Conservation (phyloP, 2,888 invertebrate genomes). For the Pemphredon lugubris region DNA sequence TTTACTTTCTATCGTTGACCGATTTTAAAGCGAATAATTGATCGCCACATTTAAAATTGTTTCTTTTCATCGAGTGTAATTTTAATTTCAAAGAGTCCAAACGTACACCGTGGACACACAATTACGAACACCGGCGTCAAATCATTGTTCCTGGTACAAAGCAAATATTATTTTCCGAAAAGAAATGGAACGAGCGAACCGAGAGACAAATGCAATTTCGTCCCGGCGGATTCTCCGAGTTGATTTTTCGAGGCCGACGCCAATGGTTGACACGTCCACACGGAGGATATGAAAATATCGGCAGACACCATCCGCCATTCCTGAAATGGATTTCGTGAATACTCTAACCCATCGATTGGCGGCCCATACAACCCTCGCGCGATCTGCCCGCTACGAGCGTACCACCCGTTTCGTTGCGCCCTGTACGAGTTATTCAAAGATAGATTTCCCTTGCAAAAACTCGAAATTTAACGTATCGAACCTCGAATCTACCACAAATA, state of each 20-base stretch:
- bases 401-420: slow-evolving; percentile 4
- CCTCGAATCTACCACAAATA: no score
- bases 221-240: background rate
- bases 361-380: slow-evolving; percentile 24
- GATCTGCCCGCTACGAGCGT: slow-evolving; percentile 16
- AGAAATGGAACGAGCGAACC: no score
- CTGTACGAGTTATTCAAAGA: slow-evolving; percentile 1
- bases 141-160: no score
- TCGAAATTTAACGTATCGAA: background rate
- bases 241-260: slow-evolving; percentile 17
- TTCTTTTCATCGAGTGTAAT: no score
- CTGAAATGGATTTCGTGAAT: slow-evolving; percentile 48
- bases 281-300: slow-evolving; percentile 51
- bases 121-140: no score
- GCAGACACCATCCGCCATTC: slow-evolving; percentile 47
- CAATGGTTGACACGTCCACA: slow-evolving; percentile 39
- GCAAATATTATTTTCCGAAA: no score
- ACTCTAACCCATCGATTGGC: slow-evolving; percentile 42
- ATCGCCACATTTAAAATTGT: no score
- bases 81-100: no score
- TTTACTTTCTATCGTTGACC: no score
- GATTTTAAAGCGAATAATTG: no score
- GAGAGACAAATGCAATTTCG: background rate
- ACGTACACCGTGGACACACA: no score
- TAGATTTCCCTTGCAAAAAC: background rate